Evolutionary conservation across 1,140 invertebrate genomes (phyloP).

Genomic region (Grapholita molesta): DNA sequence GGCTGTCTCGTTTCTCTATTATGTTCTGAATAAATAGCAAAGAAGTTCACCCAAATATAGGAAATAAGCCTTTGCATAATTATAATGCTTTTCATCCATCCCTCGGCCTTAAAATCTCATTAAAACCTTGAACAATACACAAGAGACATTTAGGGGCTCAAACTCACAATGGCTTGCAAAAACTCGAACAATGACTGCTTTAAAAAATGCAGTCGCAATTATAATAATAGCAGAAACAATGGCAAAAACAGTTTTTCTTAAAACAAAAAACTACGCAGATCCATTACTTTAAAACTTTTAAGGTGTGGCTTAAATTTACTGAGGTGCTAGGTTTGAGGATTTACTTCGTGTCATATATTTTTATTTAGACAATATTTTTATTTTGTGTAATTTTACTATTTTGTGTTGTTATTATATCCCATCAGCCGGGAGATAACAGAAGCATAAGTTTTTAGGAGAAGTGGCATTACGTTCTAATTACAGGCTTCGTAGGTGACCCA

Average conservation of each 20-base stretch:
- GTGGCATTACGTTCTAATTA: no score
- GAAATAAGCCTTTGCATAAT: neutral
- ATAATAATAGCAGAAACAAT: constrained; percentile 1
- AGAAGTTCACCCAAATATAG: neutral
- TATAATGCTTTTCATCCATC: no score
- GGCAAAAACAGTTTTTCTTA: neutral
- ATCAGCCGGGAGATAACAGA: no score
- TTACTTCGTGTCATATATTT: neutral
- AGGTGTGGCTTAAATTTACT: neutral
- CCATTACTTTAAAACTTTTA: neutral
- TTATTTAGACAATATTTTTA: no score
- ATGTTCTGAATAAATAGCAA: no score
- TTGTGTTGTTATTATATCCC: no score
- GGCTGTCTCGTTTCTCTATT: no score
- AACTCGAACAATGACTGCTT: neutral
- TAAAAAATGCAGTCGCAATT: constrained; percentile 3
- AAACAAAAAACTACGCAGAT: neutral
- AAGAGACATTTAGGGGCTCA: neutral
- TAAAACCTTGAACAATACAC: neutral
- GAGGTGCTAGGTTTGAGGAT: neutral
- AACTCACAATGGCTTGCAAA: neutral
- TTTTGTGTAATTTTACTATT: no score
- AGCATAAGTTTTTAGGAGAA: no score
- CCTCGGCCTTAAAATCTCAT: neutral
- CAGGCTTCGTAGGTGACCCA: no score